Conservation (phyloP, 2,888 invertebrate genomes). For the Dorcus parallelipipedus region DNA sequence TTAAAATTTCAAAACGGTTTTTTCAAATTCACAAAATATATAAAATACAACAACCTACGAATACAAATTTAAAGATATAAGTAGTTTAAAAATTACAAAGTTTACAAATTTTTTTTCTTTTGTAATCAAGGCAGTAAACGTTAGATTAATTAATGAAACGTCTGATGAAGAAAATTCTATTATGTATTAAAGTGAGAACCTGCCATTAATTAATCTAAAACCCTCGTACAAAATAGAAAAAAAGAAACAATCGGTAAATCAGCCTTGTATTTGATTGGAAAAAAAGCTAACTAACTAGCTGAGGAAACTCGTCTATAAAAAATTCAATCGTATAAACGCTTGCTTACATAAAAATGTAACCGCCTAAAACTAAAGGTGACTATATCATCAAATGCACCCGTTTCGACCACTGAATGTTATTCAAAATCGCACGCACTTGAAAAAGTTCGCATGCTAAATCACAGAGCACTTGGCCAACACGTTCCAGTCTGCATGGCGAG, state of each 20-base stretch:
- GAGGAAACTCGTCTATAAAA: conserved; percentile 21
- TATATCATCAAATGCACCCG: conserved; percentile 42
- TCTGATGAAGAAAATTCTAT: no score
- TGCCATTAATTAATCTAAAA: background rate
- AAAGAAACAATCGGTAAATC: conserved; percentile 20
- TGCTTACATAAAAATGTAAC: conserved; percentile 1
- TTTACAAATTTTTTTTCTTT: background rate
- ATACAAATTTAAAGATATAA: background rate
- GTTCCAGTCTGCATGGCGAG: background rate
- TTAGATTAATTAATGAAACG: background rate
- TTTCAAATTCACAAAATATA: no score
- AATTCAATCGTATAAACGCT: conserved; percentile 12
- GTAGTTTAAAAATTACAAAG: background rate
- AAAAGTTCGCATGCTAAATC: conserved; percentile 38
- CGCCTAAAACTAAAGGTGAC: conserved; percentile 37
- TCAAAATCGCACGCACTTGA: conserved; percentile 34
- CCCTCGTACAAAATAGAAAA: conserved; percentile 13
- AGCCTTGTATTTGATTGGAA: conserved; percentile 1
- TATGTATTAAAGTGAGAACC: no score
- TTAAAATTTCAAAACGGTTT: background rate
- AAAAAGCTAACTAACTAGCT: background rate
- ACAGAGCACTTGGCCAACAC: conserved; percentile 36
- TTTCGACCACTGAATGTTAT: conserved; percentile 33
- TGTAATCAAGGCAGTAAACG: background rate
- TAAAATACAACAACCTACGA: background rate